These are phyloP conservation scores for Taenioides sp. DNA, from an alignment of 2,797 vertebrate species.

Conservation along the genomic window DNA sequence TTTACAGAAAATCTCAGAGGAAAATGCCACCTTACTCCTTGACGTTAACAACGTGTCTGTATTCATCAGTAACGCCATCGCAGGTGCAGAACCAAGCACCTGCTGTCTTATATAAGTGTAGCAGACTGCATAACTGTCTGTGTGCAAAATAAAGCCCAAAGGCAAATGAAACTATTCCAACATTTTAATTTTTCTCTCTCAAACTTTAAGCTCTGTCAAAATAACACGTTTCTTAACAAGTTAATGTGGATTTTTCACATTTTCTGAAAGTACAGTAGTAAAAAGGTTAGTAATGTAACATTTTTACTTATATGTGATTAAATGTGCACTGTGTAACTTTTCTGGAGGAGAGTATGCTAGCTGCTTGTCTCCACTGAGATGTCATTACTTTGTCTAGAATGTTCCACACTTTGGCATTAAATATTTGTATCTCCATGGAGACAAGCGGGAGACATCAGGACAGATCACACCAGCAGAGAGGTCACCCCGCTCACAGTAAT, in stretches of 20 bases:
- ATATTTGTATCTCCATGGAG: no score
- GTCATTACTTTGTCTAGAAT: background rate
- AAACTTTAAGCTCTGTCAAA: background rate
- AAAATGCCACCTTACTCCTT: background rate
- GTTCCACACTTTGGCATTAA: background rate
- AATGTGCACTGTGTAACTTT: no score
- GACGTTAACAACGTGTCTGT: background rate
- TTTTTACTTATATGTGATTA: no score
- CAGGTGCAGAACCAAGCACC: conserved; percentile 1
- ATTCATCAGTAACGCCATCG: background rate
- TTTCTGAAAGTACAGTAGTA: background rate
- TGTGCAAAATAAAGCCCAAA: background rate
- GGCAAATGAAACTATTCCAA: background rate
- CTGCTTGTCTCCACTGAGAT: background rate
- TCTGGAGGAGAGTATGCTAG: no score
- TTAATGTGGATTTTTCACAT: background rate
- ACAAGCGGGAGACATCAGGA: no score
- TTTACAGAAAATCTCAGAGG: background rate
- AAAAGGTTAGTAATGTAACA: no score
- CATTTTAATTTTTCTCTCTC: background rate
- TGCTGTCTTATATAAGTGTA: background rate
- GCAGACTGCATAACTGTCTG: background rate
- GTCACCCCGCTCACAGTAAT: no score
- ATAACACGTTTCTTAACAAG: background rate
- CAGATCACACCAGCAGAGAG: no score